Evolutionary conservation across 2,797 vertebrate genomes (phyloP).

Genomic region (Bradypodion ventrale): DNA sequence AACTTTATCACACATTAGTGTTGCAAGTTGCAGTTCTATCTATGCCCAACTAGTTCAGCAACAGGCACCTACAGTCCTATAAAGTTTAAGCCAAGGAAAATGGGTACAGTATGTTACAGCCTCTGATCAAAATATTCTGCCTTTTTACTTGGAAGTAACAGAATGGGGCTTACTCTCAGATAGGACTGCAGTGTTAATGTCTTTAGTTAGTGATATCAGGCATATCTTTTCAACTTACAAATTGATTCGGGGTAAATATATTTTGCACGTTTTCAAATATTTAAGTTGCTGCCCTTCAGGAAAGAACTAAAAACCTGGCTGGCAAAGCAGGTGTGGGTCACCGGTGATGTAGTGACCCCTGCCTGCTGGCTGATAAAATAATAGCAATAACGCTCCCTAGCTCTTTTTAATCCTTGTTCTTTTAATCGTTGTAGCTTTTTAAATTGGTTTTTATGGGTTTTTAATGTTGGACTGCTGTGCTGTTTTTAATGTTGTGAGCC

Average conservation of each 20-base stretch:
- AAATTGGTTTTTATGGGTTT: no score
- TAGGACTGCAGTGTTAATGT: neutral
- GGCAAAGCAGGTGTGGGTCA: no score
- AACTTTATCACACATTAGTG: neutral
- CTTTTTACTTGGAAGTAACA: neutral
- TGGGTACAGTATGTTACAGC: neutral
- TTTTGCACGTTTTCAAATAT: neutral
- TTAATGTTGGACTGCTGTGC: no score
- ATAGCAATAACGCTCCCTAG: no score
- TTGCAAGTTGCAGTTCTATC: neutral
- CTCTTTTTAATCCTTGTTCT: no score
- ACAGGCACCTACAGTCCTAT: neutral
- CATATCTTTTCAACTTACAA: neutral
- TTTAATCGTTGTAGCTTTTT: no score
- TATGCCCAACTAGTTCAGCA: neutral
- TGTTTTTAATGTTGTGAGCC: no score
- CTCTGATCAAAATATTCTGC: neutral
- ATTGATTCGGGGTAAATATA: neutral
- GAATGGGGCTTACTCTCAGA: neutral
- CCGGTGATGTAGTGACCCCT: no score
- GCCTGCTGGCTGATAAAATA: no score
- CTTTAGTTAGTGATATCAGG: neutral
- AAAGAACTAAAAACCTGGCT: no score
- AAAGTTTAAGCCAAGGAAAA: neutral
- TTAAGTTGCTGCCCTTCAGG: no score